Evolutionary conservation across 2,888 invertebrate genomes (phyloP).

Genomic region (Nipponacmea schrenckii): DNA sequence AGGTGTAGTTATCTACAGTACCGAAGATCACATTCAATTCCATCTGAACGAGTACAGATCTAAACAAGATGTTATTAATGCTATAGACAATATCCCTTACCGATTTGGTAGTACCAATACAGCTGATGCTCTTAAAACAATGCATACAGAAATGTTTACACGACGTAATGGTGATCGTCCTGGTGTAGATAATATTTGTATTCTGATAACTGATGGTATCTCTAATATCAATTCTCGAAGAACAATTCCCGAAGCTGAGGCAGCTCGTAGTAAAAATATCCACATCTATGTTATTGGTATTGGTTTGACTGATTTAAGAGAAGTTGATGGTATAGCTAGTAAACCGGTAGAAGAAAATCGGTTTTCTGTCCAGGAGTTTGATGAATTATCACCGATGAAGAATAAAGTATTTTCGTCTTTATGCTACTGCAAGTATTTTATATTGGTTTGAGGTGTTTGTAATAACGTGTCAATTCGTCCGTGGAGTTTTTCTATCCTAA

Average conservation of each 20-base stretch:
- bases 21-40: constrained; percentile 42
- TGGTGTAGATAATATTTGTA: constrained; percentile 40
- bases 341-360: neutral
- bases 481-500: too few relatives aligned
- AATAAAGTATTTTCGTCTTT: constrained; percentile 41
- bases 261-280: neutral
- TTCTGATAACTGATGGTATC: constrained; percentile 50
- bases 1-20: constrained; percentile 43
- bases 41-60: constrained; percentile 42
- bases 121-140: constrained; percentile 40
- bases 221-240: constrained; percentile 45
- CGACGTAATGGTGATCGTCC: constrained; percentile 42
- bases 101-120: constrained; percentile 48
- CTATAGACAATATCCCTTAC: constrained; percentile 42
- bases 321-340: constrained; percentile 30
- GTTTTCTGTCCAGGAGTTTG: constrained; percentile 23
- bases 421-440: too few relatives aligned
- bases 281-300: constrained; percentile 2
- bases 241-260: neutral
- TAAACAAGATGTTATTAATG: constrained; percentile 37
- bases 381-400: constrained; percentile 35
- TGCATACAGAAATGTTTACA: constrained; percentile 43
- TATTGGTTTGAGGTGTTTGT: constrained; percentile 28
- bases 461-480: too few relatives aligned
- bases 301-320: constrained; percentile 20